Percentiles rank a stretch among this genome's conserved stretches.
These are phyloP conservation scores for Acropora tenuis DNA, from an alignment of 64 coral and sea anemone species.

Conservation along the genomic window DNA sequence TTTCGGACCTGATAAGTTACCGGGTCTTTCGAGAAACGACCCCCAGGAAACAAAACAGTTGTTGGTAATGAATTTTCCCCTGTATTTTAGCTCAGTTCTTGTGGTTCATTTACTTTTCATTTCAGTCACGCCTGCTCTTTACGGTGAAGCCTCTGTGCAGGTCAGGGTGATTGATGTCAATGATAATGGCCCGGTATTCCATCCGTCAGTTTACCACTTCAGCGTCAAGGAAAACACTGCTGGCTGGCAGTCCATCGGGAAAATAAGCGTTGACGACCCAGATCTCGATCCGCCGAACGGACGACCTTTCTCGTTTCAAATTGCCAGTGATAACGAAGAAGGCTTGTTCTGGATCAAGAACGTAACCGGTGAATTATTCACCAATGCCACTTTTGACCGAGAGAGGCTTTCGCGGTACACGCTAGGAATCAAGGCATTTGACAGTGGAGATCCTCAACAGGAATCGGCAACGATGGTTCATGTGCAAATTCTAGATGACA, in stretches of 20 bases:
- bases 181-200: slow-evolving; percentile 88
- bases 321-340: slow-evolving; percentile 59
- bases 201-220: slow-evolving; percentile 35
- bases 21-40: no score
- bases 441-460: slow-evolving; percentile 71
- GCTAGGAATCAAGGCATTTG: slow-evolving; percentile 66
- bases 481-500: slow-evolving; percentile 79
- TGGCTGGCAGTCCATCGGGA: slow-evolving; percentile 55
- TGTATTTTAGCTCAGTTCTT: background rate
- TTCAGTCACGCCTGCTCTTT: slow-evolving; percentile 55
- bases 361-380: slow-evolving; percentile 45
- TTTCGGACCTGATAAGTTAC: no score
- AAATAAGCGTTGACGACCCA: slow-evolving; percentile 76
- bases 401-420: slow-evolving; percentile 59
- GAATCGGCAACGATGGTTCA: slow-evolving; percentile 35
- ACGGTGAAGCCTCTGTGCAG: slow-evolving; percentile 79
- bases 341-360: slow-evolving; percentile 33
- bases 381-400: slow-evolving; percentile 75
- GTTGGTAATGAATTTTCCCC: background rate
- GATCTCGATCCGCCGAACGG: slow-evolving; percentile 80
- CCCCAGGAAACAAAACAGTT: no score
- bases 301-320: slow-evolving; percentile 77
- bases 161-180: slow-evolving; percentile 80
- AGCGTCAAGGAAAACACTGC: slow-evolving; percentile 73
- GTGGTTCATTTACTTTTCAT: background rate